Conservation (phyloP, 2,797 vertebrate genomes). For the Rhyacichthys aspro region DNA sequence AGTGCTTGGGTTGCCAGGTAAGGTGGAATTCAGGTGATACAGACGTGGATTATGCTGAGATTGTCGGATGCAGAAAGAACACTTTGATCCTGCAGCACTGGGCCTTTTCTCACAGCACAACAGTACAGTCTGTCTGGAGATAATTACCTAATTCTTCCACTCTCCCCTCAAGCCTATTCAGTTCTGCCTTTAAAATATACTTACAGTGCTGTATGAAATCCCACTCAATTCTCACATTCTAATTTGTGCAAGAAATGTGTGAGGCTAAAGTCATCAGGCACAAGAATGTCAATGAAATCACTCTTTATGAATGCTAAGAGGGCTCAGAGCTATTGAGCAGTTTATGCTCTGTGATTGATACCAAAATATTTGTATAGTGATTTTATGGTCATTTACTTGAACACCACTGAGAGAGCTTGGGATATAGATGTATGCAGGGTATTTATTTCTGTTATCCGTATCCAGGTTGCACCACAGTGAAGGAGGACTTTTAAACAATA, state of each 20-base stretch:
- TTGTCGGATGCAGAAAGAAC: conserved; percentile 27
- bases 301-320: conserved; percentile 57
- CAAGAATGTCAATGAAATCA: conserved; percentile 66
- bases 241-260: conserved; percentile 61
- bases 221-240: conserved; percentile 66
- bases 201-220: conserved; percentile 64
- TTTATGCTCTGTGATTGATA: conserved; percentile 63
- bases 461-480: conserved; percentile 57
- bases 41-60: conserved; percentile 40
- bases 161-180: conserved; percentile 63
- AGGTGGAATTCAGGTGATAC: conserved; percentile 26
- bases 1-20: conserved; percentile 39
- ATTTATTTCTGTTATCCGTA: conserved; percentile 59
- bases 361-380: conserved; percentile 69
- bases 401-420: conserved; percentile 59
- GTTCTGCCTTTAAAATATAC: conserved; percentile 68
- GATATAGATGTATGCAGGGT: conserved; percentile 49
- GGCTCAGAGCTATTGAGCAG: conserved; percentile 65
- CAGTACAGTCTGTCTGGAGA: conserved; percentile 58
- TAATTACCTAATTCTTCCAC: conserved; percentile 66
- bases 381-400: conserved; percentile 69
- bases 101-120: conserved; percentile 45
- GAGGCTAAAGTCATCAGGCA: conserved; percentile 67
- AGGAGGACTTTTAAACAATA: conserved; percentile 65
- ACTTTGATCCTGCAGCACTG: conserved; percentile 39